Base-by-base conservation (phyloP, 37 sponge, comb jelly and placozoan species). In the Oopsacas minuta region DNA sequence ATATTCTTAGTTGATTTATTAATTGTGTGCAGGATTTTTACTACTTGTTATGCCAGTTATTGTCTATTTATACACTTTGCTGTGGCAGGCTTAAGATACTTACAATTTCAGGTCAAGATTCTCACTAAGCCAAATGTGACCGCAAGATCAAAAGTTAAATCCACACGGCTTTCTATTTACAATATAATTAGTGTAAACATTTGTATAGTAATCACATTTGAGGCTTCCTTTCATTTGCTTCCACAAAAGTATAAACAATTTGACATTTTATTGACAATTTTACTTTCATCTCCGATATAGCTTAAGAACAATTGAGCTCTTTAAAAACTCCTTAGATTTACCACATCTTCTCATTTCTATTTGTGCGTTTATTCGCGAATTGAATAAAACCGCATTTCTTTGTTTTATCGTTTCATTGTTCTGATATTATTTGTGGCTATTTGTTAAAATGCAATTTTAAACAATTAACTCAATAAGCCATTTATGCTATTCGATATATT, bases 301-400 rank as follows among this genome's bases (percentile, higher is more conserved):
- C 75, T 20, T 61, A 12, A 32, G 20, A 61, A 61, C 75, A 61
- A 61, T 61, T 5, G 1, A 61, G 1, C 28, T n/a, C 32, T 25
- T 61, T 20, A 61, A 61, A 61, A 61, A 25, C 7, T 61, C 17
- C 7, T 61, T 61, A n/a, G 28, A 3, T 61, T 61, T 25, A 61
- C 75, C 75, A 61, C 75, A 61, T 61, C 75, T 61, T 61, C 28
- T 61, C 75, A 61, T 61, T 42, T 42, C 49, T 17, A 42, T 42
- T 42, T 15, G 49, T 15, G 49, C 8, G 49, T 42, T 42, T 42
- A 42, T 42, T 42, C 15, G n/a, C n/a, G n/a, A n/a, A n/a, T n/a
- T n/a, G n/a, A n/a, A n/a, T n/a, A n/a, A n/a, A n/a, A n/a, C n/a
- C n/a, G n/a, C n/a, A n/a, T n/a, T n/a, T n/a, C n/a, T n/a, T n/a